Percentiles rank a stretch among this genome's conserved stretches.
These are phyloP conservation scores for Melinopterus prodromus DNA, from an alignment of 2,888 invertebrate species.

Conservation along the genomic window DNA sequence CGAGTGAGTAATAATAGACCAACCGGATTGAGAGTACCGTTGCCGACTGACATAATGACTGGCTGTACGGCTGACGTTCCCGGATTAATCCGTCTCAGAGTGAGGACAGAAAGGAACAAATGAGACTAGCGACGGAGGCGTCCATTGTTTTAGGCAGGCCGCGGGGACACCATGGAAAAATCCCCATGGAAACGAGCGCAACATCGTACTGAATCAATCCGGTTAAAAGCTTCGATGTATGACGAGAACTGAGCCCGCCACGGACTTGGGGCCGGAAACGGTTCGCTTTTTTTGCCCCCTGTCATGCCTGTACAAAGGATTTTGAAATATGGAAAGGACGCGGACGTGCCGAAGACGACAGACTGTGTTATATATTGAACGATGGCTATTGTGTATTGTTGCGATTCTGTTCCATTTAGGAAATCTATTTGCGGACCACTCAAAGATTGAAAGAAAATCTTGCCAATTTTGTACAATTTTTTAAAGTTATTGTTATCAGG, in stretches of 20 bases:
- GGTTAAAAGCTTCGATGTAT: constrained; percentile 4
- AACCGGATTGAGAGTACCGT: not conserved
- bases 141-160: not conserved
- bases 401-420: not conserved
- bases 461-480: not conserved
- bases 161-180: not conserved
- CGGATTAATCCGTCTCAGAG: not conserved
- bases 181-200: constrained; percentile 4
- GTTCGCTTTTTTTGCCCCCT: not conserved
- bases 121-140: not conserved
- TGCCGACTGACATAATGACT: not conserved
- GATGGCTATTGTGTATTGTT: not conserved
- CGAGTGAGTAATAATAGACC: not conserved
- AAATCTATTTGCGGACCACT: not conserved
- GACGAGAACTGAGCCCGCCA: not conserved
- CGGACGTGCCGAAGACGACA: not conserved
- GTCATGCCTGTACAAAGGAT: not conserved
- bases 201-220: constrained; percentile 4
- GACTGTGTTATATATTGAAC: not conserved
- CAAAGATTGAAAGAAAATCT: not conserved
- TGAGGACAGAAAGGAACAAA: constrained; percentile 4
- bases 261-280: not conserved
- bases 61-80: not conserved
- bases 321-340: constrained; percentile 4
- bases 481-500: too few relatives aligned